Base-by-base conservation (phyloP, 2,888 invertebrate genomes). In the Hirtodrosophila trivittata region DNA sequence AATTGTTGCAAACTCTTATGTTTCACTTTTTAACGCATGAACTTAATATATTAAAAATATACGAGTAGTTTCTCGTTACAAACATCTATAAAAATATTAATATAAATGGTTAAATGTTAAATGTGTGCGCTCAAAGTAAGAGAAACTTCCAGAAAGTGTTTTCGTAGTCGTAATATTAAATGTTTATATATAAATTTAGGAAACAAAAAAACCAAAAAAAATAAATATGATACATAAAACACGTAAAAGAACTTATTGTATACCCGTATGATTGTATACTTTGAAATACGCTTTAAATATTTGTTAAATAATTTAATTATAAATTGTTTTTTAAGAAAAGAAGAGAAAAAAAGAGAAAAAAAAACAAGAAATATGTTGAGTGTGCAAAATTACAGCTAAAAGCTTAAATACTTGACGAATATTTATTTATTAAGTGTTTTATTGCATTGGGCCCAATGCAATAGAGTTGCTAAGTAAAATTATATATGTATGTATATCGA, bases 221-320 rank as follows among this genome's bases (percentile, higher is more conserved):
- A 21, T 57, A 65, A 56, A 43, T 35, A 52, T 47, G 51, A 26
- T 9, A 28, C 5, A 28, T 13, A 18, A 26, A 28, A 28, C 5
- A 18, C 14, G 18, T 41, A 12, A 13, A 16, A 28, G 14, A 54
- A 35, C n/a, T 9, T 28, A 43, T 28, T 46, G 32, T 43, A 12
- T 26, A 59, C 58, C 12, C 30, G 42, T 43, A 52, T 54, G 37
- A 69, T 70, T 78, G 70, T 74, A 75, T 77, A 77, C 43, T 77
- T 81, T 75, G 47, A 59, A 60, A 73, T 66, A 68, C 74, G 77
- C 84, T 81, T 76, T 72, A 66, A 62, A 66, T 64, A 74, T 81
- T 76, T 74, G 80, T 75, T 77, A 71, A 64, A 57, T 80, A 71
- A 75, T 69, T 74, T 71, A 75, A 66, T 60, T 54, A 60, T 51